Conservation (phyloP, 2,797 vertebrate species). For the Siniperca obscura region DNA sequence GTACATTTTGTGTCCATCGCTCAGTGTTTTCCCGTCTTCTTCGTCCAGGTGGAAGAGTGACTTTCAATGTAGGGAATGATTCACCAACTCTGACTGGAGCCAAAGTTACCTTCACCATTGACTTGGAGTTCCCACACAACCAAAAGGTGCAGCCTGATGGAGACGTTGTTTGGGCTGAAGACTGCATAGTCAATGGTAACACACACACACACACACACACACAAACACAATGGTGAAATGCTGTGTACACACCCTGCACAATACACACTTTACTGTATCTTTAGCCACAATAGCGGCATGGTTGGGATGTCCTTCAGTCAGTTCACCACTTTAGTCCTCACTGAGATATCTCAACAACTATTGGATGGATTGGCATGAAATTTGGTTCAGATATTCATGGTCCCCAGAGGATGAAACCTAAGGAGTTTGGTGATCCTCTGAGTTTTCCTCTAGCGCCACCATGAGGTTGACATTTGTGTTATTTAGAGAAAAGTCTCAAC, state of each 20-base stretch:
- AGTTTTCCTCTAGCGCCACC: background rate
- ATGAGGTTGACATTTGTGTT: background rate
- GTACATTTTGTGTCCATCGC: background rate
- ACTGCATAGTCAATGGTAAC: slow-evolving; percentile 88
- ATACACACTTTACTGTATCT: background rate
- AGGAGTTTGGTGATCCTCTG: background rate
- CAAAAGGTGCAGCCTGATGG: slow-evolving; percentile 87
- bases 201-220: background rate
- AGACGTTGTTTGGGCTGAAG: slow-evolving; percentile 87
- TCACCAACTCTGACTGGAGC: slow-evolving; percentile 92
- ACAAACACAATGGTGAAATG: background rate
- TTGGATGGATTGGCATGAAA: background rate
- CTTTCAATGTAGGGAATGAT: slow-evolving; percentile 90
- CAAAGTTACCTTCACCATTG: slow-evolving; percentile 89
- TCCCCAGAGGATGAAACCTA: background rate
- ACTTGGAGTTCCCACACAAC: slow-evolving; percentile 87
- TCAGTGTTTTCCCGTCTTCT: background rate
- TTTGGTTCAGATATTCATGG: background rate
- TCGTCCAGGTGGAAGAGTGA: slow-evolving; percentile 87
- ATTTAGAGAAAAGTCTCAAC: background rate
- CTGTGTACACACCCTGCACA: background rate
- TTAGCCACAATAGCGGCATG: background rate
- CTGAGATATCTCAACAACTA: background rate
- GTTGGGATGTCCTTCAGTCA: background rate
- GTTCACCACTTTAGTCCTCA: background rate